phyloP scores from a whole-genome alignment of 2,113 vertebrate species.

The Galbula dea region DNA sequence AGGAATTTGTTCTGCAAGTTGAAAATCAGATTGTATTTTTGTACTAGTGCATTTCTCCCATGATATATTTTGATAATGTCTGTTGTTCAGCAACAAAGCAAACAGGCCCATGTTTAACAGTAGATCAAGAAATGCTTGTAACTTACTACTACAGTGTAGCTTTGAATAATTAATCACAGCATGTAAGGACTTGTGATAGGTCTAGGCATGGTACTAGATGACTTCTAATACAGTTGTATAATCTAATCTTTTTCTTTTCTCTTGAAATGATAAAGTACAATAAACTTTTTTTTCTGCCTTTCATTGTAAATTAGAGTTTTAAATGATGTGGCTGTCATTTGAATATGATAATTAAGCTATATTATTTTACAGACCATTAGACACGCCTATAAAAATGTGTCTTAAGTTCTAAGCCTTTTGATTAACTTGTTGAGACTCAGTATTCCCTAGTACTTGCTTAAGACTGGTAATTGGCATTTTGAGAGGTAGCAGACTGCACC shows the following conservation, averaged over 20 bases:
- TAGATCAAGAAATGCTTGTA: neutral
- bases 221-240: neutral
- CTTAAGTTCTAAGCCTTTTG: slow-evolving; percentile 35
- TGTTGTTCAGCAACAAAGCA: neutral
- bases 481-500: slow-evolving; percentile 65
- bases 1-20: neutral
- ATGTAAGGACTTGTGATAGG: neutral
- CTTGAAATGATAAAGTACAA: neutral
- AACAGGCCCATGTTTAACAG: neutral
- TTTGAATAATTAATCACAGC: neutral
- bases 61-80: neutral
- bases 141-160: neutral
- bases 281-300: neutral
- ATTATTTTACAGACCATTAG: slow-evolving; percentile 52
- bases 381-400: slow-evolving; percentile 17
- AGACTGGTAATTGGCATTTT: slow-evolving; percentile 65
- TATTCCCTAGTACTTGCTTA: slow-evolving; percentile 41
- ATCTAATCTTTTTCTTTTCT: neutral
- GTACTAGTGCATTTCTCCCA: neutral
- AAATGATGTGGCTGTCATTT: slow-evolving; percentile 30
- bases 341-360: slow-evolving; percentile 30
- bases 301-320: slow-evolving; percentile 5
- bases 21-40: neutral
- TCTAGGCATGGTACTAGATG: neutral
- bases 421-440: slow-evolving; percentile 56